These are phyloP conservation scores for Drosophila quinaria DNA, from an alignment of 2,888 invertebrate genomes.

Conservation along the genomic window DNA sequence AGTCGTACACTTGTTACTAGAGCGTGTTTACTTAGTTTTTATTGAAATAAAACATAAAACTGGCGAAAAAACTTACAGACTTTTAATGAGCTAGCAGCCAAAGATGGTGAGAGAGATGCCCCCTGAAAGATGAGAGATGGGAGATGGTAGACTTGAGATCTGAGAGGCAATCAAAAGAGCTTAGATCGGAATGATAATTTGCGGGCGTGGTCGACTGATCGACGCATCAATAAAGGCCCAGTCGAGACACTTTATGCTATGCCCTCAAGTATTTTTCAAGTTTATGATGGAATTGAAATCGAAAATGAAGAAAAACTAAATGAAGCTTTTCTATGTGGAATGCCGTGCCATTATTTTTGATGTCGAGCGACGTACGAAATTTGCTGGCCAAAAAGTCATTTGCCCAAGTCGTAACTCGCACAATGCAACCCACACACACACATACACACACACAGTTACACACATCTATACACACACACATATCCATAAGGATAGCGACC, in stretches of 20 bases:
- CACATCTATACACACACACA: slow-evolving; percentile 23
- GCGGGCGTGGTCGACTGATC: slow-evolving; percentile 24
- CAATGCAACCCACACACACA: slow-evolving; percentile 51
- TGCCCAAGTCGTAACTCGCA: slow-evolving; percentile 62
- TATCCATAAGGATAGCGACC: slow-evolving; percentile 21
- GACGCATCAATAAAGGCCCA: slow-evolving; percentile 13
- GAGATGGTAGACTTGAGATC: not conserved
- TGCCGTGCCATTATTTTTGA: slow-evolving; percentile 50
- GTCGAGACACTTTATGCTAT: slow-evolving; percentile 27
- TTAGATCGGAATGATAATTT: slow-evolving; percentile 33
- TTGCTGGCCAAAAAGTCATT: slow-evolving; percentile 65
- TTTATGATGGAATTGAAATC: slow-evolving; percentile 46
- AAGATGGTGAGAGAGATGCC: slow-evolving; percentile 45
- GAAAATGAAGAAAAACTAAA: slow-evolving; percentile 14
- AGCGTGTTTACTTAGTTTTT: not conserved
- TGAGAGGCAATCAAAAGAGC: slow-evolving; percentile 45
- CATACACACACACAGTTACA: slow-evolving; percentile 18
- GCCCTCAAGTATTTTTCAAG: slow-evolving; percentile 22
- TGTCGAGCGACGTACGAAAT: slow-evolving; percentile 40
- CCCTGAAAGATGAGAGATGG: slow-evolving; percentile 6
- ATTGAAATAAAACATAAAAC: slow-evolving; percentile 42
- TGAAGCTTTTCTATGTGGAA: slow-evolving; percentile 16
- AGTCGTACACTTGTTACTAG: not conserved
- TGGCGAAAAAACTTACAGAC: slow-evolving; percentile 60
- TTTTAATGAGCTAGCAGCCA: slow-evolving; percentile 65